Base-by-base conservation (phyloP, 2,888 invertebrate species). In the Ophion obscuratus region DNA sequence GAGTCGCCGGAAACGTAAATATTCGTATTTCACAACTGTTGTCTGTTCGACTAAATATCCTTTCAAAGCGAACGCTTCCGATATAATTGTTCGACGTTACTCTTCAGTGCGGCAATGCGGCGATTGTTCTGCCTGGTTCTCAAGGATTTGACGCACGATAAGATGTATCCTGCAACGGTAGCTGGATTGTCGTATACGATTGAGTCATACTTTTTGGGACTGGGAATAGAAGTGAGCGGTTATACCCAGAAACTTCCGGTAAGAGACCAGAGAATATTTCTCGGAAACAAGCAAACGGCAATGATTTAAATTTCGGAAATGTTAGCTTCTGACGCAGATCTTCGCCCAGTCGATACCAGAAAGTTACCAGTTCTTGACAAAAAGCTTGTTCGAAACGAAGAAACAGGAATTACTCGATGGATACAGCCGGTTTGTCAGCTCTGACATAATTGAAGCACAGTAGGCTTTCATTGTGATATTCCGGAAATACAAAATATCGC, bases 171-270 rank as follows among this genome's bases (percentile, higher is more conserved):
- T 44, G 97, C 97, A 0, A 94, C 95, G 53, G 95, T 96, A 92
- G 97, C 97, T 1, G 96, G 97, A 78, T 94, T 97, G 14, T 93
- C 94, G 7, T 96, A 96, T 91, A 94, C 94, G 0, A 93, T 97
- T 31, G 95, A 94, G 88, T 94, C 96, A 0, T 94, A 95, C 0
- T 96, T 97, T 85, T 96, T 96, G 92, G 98, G 98, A 5, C 91
- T 97, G 24, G 93, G 95, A n/a, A 90, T 97, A 61, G 95, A 95
- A 93, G 94, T 97, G 14, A 93, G 94, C 81, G 97, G 97, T 0
- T 97, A 96, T 92, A 97, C 95, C 93, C 96, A 97, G 91, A 97
- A 97, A 92, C 92, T 97, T 85, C 96, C 96, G 71, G 96, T 97
- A 92, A 95, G 97, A 95, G 97, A 97, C 10, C 17, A 40, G 3